Conservation (phyloP, 2,113 vertebrate species). For the Miniopterus natalensis region DNA sequence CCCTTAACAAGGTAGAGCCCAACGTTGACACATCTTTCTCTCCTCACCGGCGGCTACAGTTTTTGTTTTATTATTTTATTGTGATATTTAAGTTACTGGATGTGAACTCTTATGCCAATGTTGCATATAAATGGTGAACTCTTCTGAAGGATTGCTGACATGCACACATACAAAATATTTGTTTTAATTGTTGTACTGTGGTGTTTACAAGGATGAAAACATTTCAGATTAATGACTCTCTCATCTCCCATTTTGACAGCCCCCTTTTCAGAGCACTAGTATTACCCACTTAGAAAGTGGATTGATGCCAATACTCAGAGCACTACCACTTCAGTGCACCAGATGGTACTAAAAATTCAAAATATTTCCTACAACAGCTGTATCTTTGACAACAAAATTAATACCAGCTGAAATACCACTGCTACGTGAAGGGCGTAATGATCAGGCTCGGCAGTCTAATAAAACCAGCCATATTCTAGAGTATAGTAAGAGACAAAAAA, state of each 20-base stretch:
- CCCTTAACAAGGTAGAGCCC: neutral
- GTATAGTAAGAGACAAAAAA: conserved; percentile 15
- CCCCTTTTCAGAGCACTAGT: conserved; percentile 81
- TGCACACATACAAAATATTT: conserved; percentile 74
- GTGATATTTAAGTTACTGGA: neutral
- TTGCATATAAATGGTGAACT: conserved; percentile 33
- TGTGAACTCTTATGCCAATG: neutral
- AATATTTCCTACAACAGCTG: conserved; percentile 91
- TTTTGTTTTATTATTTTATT: conserved; percentile 30
- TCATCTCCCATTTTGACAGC: conserved; percentile 77
- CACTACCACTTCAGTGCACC: conserved; percentile 86
- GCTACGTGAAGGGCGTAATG: conserved; percentile 75
- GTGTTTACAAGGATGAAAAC: conserved; percentile 80
- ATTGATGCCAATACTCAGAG: conserved; percentile 85
- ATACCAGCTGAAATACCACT: conserved; percentile 83
- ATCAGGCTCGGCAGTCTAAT: conserved; percentile 83
- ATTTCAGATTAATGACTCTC: conserved; percentile 79
- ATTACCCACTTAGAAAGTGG: conserved; percentile 87
- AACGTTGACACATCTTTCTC: neutral
- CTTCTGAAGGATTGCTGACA: conserved; percentile 56
- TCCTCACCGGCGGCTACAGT: neutral
- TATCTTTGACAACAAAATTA: conserved; percentile 92
- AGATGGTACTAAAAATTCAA: conserved; percentile 92
- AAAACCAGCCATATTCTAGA: conserved; percentile 76
- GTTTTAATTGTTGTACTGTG: conserved; percentile 70